These are phyloP conservation scores for Geodia barretti DNA, from an alignment of 37 sponge, comb jelly and placozoan species.

Conservation along the genomic window DNA sequence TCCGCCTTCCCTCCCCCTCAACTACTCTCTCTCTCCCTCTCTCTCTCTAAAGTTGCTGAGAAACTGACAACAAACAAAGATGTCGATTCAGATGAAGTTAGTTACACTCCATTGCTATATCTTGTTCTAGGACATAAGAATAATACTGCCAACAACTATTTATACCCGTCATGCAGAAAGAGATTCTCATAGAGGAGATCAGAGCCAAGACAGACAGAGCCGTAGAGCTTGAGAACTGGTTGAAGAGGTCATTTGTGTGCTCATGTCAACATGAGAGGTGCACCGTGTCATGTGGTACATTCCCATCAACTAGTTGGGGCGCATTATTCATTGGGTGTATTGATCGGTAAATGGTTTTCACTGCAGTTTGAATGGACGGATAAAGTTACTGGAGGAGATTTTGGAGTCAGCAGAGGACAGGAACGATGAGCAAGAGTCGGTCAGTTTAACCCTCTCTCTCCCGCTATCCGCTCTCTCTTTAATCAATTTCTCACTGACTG, in stretches of 20 bases:
- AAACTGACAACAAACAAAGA: background rate
- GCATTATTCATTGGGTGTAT: too few species aligned
- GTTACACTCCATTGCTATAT: too few species aligned
- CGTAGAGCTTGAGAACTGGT: constrained; percentile 1
- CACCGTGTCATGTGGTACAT: too few species aligned
- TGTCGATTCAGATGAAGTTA: background rate
- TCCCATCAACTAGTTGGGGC: too few species aligned
- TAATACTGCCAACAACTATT: too few species aligned
- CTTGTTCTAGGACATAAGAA: too few species aligned
- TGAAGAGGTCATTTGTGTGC: too few species aligned
- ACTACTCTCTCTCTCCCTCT: background rate
- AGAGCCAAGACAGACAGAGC: background rate
- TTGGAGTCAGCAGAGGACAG: constrained; percentile 13
- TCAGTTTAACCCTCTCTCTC: background rate
- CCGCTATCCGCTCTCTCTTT: constrained; percentile 15
- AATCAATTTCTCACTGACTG: background rate
- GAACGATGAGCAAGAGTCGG: constrained; percentile 1
- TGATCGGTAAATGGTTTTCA: too few species aligned
- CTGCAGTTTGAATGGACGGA: background rate
- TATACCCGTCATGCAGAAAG: too few species aligned
- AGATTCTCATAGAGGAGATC: background rate
- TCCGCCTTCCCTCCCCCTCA: background rate
- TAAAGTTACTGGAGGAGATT: background rate
- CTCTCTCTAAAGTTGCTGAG: background rate
- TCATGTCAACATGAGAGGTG: too few species aligned